A percentile compares a stretch with the other conserved stretches of the same genome.
phyloP scores from a whole-genome alignment of 37 sponge, comb jelly and placozoan species.

The Cladorhizidae sp. region DNA sequence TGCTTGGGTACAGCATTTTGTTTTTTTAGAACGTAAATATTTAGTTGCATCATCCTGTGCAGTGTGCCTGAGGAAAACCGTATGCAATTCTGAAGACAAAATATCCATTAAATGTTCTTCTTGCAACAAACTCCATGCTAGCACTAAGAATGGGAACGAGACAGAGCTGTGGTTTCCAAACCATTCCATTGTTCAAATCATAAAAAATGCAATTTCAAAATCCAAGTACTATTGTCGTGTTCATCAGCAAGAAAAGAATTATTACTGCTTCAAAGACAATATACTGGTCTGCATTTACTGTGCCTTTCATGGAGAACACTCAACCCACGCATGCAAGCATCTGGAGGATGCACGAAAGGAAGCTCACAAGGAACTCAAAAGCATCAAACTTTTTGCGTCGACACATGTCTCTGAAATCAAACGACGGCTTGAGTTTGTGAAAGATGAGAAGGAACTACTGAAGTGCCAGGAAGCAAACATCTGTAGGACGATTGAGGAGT shows the following conservation, averaged over 20 bases:
- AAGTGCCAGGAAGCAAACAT: constrained; percentile 8
- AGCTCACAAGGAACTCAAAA: neutral
- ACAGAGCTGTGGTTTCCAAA: constrained; percentile 40
- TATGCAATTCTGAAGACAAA: neutral
- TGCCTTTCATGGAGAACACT: constrained; percentile 48
- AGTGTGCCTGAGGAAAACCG: constrained; percentile 23
- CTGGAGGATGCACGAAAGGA: constrained; percentile 17
- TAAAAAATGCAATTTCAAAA: constrained; percentile 24
- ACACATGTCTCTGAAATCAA: constrained; percentile 8
- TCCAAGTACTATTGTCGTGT: constrained; percentile 30
- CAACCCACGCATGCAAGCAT: constrained; percentile 21
- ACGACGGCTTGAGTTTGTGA: constrained; percentile 10
- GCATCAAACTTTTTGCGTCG: neutral
- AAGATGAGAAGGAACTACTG: constrained; percentile 27
- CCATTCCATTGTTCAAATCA: constrained; percentile 37
- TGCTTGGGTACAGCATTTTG: constrained; percentile 27
- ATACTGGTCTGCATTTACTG: constrained; percentile 47
- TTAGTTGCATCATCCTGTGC: neutral
- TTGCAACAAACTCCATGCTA: neutral
- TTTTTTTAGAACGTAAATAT: too few species aligned
- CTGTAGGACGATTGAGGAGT: constrained; percentile 12
- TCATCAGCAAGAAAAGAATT: constrained; percentile 42
- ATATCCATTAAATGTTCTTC: neutral
- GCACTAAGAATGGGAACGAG: neutral
- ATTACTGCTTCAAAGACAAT: constrained; percentile 41